Evolutionary conservation across 2,888 invertebrate species (phyloP).

Genomic region (Marasmarcha lunaedactyla): DNA sequence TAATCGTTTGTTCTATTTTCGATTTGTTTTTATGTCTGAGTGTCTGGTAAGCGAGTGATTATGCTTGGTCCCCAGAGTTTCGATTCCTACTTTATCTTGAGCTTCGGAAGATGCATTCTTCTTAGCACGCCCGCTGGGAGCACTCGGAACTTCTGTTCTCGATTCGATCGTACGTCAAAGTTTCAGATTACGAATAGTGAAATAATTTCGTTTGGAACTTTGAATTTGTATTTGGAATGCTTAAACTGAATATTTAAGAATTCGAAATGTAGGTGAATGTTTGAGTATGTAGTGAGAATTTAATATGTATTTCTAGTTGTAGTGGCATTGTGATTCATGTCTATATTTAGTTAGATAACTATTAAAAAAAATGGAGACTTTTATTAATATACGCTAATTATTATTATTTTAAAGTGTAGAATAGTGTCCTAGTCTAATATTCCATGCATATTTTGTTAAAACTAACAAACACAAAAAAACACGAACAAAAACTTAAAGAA

Average conservation of each 20-base stretch:
- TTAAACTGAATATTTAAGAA: not conserved
- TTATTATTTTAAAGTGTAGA: too few species aligned
- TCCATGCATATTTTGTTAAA: too few species aligned
- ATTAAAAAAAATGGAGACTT: too few species aligned
- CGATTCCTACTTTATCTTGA: slow-evolving; percentile 19
- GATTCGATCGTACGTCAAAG: not conserved
- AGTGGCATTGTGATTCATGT: too few species aligned
- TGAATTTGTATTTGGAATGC: too few species aligned
- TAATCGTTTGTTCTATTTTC: not conserved
- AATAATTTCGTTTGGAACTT: too few species aligned
- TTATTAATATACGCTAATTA: too few species aligned
- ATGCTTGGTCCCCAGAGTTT: slow-evolving; percentile 36
- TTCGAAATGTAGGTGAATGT: slow-evolving; percentile 1
- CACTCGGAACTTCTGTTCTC: not conserved
- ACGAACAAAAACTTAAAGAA: too few species aligned
- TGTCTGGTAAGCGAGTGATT: slow-evolving; percentile 37
- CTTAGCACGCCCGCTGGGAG: not conserved
- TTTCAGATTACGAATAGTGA: not conserved
- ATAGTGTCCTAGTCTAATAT: too few species aligned
- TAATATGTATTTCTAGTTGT: too few species aligned
- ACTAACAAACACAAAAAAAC: too few species aligned
- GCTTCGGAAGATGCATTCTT: slow-evolving; percentile 37
- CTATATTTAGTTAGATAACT: too few species aligned
- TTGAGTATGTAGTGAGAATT: not conserved
- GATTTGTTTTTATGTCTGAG: not conserved